Base-by-base conservation (phyloP, 2,888 invertebrate species). In the Megastigmus dorsalis region DNA sequence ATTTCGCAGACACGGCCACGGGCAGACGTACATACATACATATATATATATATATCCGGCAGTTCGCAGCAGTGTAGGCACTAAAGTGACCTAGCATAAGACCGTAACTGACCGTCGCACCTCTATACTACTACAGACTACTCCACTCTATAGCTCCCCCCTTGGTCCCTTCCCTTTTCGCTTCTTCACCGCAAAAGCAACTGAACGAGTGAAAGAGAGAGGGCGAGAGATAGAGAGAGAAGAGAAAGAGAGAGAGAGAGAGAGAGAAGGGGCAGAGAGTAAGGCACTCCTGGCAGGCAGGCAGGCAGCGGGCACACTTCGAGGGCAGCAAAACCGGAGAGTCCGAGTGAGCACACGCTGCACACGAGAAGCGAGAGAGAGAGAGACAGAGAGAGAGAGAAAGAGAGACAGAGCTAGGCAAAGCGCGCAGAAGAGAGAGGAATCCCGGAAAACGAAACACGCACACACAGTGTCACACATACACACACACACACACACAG, bases 401-500 rank as follows among this genome's bases (percentile, higher is more conserved):
- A n/a, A n/a, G n/a, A n/a, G n/a, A 10, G 55, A 41, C 20, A 30
- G 33, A 33, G 20, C 36, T 45, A 63, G 38, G 28, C 26, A 36
- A n/a, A 45, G 23, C 55, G 50, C 3, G 18, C 36, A n/a, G 52
- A 52, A 57, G 50, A 73, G 62, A 67, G 71, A 71, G 75, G 75
- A 71, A 75, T 71, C 75, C 70, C 76, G 76, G 76, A 76, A 73
- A 73, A 66, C 72, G 75, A 76, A 76, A 72, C 71, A 50, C 72
- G 69, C 45, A 73, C 68, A 60, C 82, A 83, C 62, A 72, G n/a
- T n/a, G n/a, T n/a, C 67, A 43, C 41, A 54, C 30, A 43, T 9
- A n/a, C 80, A 76, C 78, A 79, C 79, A 78, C 78, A 77, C 78
- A 15, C 67, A 82, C 82, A 81, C 80, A 80, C 82, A 83, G 45